These are phyloP conservation scores for Halcyon leucocephala DNA, from an alignment of 2,797 vertebrate species.

Conservation along the genomic window DNA sequence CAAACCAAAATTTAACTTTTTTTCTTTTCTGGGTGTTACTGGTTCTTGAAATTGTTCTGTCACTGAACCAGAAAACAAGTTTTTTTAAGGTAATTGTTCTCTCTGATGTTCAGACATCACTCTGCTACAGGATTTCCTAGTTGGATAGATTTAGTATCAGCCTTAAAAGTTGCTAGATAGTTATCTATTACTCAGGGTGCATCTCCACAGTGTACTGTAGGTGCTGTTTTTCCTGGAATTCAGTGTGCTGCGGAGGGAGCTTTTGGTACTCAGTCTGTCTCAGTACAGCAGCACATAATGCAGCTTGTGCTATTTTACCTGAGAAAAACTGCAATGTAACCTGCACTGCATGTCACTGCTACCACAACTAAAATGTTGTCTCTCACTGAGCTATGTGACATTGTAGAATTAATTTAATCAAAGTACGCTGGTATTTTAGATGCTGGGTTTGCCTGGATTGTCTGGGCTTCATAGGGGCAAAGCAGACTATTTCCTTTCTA, in stretches of 20 bases:
- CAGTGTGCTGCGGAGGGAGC: not conserved
- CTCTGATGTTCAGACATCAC: not conserved
- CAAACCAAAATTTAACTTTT: not conserved
- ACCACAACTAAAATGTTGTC: not conserved
- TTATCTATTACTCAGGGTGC: accelerated
- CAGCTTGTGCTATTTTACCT: not conserved
- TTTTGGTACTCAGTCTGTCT: not conserved
- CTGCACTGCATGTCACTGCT: not conserved
- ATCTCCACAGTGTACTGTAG: accelerated
- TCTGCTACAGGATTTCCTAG: not conserved
- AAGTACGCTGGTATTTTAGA: not conserved
- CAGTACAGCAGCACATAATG: not conserved
- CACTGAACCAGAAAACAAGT: not conserved
- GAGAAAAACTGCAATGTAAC: not conserved
- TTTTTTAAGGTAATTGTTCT: not conserved
- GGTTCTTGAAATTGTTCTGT: not conserved
- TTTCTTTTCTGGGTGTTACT: not conserved
- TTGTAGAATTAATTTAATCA: not conserved
- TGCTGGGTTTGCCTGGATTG: not conserved
- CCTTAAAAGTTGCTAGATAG: not conserved
- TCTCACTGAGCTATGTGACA: not conserved
- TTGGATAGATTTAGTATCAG: not conserved
- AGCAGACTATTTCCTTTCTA: not conserved
- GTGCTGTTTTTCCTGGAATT: not conserved
- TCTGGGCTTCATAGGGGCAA: not conserved